Evolutionary conservation across 2,797 vertebrate genomes (phyloP).

Genomic region (Ctenochaetus hawaiiensis): DNA sequence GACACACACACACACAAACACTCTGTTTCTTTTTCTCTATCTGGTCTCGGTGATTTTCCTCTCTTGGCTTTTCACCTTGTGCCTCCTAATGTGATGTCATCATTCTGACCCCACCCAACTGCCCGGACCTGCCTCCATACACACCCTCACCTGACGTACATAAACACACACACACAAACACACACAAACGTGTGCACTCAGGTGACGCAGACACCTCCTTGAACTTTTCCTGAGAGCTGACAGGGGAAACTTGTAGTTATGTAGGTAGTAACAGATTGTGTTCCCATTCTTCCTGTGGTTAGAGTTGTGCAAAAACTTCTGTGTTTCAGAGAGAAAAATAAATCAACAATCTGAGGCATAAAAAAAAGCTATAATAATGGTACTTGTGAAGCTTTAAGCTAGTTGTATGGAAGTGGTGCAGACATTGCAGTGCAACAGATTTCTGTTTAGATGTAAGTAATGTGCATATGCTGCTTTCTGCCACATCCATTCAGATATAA

Average conservation of each 20-base stretch:
- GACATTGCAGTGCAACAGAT: too few relatives aligned
- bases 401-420: too few relatives aligned
- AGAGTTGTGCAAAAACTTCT: too few relatives aligned
- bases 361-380: too few relatives aligned
- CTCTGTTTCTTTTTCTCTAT: neutral
- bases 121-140: constrained; percentile 66
- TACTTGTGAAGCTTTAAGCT: too few relatives aligned
- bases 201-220: constrained; percentile 40
- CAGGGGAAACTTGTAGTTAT: neutral
- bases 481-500: too few relatives aligned
- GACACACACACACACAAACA: neutral
- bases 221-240: constrained; percentile 16
- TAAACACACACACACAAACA: constrained; percentile 18
- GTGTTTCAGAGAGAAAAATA: too few relatives aligned
- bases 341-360: too few relatives aligned
- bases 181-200: constrained; percentile 5
- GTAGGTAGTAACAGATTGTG: neutral
- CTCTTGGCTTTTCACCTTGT: constrained; percentile 24
- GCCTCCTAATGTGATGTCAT: constrained; percentile 36
- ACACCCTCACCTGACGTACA: constrained; percentile 68
- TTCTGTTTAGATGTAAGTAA: too few relatives aligned
- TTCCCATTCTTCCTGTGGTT: neutral
- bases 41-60: constrained; percentile 41
- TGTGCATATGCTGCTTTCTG: too few relatives aligned
- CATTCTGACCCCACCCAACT: constrained; percentile 46